Conservation (phyloP, 2,888 invertebrate genomes). For the Metallyticus violacea region DNA sequence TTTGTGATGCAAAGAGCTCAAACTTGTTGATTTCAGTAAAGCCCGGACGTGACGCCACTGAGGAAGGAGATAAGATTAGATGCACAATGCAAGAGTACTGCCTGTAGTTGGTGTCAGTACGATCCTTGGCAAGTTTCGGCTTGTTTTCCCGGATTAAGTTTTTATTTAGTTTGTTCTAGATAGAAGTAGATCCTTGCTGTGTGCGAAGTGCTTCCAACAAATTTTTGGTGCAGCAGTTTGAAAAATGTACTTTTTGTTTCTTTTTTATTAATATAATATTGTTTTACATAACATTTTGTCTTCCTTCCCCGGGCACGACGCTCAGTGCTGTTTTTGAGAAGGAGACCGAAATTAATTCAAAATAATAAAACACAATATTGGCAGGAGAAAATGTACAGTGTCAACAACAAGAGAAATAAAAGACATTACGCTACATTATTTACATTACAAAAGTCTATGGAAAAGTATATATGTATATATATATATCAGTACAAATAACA, state of each 20-base stretch:
- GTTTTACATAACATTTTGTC: slow-evolving; percentile 27
- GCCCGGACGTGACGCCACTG: slow-evolving; percentile 20
- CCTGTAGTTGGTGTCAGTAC: slow-evolving; percentile 23
- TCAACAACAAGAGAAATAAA: slow-evolving; percentile 22
- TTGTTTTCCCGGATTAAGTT: slow-evolving; percentile 33
- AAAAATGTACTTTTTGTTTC: slow-evolving; percentile 23
- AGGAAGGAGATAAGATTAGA: slow-evolving; percentile 27
- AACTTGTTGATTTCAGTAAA: neutral
- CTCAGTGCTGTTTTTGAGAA: slow-evolving; percentile 47
- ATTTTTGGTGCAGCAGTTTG: slow-evolving; percentile 33
- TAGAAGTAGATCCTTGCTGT: slow-evolving; percentile 19
- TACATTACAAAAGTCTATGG: slow-evolving; percentile 19
- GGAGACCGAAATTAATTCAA: slow-evolving; percentile 36
- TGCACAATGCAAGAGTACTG: slow-evolving; percentile 35
- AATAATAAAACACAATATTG: slow-evolving; percentile 31
- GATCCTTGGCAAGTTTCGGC: slow-evolving; percentile 34
- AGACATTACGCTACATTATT: slow-evolving; percentile 23
- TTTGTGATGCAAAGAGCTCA: neutral
- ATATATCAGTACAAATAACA: neutral
- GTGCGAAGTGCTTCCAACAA: slow-evolving; percentile 32
- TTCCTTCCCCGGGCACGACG: slow-evolving; percentile 52
- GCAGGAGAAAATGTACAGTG: slow-evolving; percentile 28
- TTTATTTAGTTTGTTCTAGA: slow-evolving; percentile 19
- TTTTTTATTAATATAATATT: slow-evolving; percentile 15
- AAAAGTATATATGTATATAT: slow-evolving; percentile 12